Evolutionary conservation across 2,888 invertebrate genomes (phyloP).

Genomic region (Coenonympha arcania): DNA sequence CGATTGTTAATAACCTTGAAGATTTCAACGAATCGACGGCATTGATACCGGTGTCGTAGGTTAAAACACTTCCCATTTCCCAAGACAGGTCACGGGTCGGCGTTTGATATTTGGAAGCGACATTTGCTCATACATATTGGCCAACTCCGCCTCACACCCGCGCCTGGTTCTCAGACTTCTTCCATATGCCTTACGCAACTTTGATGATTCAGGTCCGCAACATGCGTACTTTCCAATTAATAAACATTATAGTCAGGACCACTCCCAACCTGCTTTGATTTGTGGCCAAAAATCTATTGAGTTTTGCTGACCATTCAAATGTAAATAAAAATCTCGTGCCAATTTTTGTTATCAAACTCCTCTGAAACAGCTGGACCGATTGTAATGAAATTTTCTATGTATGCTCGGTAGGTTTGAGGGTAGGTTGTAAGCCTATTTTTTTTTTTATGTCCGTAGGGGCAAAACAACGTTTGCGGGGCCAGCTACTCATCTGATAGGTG

Average conservation of each 20-base stretch:
- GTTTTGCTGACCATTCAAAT: too few species aligned
- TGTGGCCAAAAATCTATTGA: too few species aligned
- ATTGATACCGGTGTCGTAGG: conserved; percentile 26
- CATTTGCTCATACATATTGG: conserved; percentile 54
- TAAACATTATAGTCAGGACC: conserved; percentile 24
- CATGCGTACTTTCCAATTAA: conserved; percentile 20
- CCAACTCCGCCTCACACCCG: conserved; percentile 45
- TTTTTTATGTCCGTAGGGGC: too few species aligned
- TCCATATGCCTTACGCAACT: conserved; percentile 47
- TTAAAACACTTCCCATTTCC: conserved; percentile 47
- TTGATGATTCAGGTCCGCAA: conserved; percentile 39
- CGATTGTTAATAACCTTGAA: conserved; percentile 12
- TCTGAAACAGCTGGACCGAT: neutral
- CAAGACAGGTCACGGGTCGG: conserved; percentile 54
- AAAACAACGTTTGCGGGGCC: too few species aligned
- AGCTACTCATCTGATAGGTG: too few species aligned
- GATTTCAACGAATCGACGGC: conserved; percentile 17
- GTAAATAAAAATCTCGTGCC: too few species aligned
- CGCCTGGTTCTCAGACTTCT: conserved; percentile 37
- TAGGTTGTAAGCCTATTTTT: too few species aligned
- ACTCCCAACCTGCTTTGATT: conserved; percentile 10
- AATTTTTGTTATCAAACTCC: too few species aligned
- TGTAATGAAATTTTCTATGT: too few species aligned
- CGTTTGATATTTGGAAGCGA: conserved; percentile 61
- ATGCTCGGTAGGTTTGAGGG: too few species aligned